Evolutionary conservation across 2,113 vertebrate genomes (phyloP), one percentile per base, ranked within the genome.

Genomic region (Oceanites oceanicus): DNA sequence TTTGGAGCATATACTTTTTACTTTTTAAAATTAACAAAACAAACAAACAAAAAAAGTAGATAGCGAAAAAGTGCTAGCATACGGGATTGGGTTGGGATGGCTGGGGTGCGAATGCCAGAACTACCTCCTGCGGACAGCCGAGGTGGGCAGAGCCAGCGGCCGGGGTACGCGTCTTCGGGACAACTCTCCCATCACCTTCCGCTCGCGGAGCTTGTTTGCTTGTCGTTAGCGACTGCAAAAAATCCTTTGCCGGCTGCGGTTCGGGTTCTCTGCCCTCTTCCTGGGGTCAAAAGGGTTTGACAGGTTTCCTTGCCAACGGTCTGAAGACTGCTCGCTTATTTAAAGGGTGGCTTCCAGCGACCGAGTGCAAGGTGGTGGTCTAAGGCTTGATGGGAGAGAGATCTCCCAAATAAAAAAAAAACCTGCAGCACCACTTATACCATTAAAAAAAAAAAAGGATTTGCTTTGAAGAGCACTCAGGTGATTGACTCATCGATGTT

Each of bases 111-210:
- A 52, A 61, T 59, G 82, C 95, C 97, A 96, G 88, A 96, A 97
- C 98, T 97, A 97, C 98, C 98, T 98, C 98, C 96, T 95, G 92
- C 65, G 40, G 83, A 36, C 52, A n/a, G 91, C 87, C 74, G 11
- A 90, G 93, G 88, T 45, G 59, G 80, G 66, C 91, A 73, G 94
- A 44, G 36, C 30, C 65, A 21, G 75, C 10, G 34, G 11, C 84
- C 62, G 8, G 1, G 68, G 89, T 83, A 62, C 79, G 68, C 8
- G 5, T 88, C 49, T 53, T 56, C n/a, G 53, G 68, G 88, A 79
- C 62, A 29, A 5, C 36, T 30, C 36, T 4, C 23, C 1, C 52
- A 18, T 25, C 40, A 20, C 32, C 78, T 52, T 49, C 68, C 40
- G 4, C 23, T 11, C 15, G 11, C 88, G 59, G 74, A 58, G 62